Base-by-base conservation (phyloP, 2,888 invertebrate species). In the Metallyticus violacea region DNA sequence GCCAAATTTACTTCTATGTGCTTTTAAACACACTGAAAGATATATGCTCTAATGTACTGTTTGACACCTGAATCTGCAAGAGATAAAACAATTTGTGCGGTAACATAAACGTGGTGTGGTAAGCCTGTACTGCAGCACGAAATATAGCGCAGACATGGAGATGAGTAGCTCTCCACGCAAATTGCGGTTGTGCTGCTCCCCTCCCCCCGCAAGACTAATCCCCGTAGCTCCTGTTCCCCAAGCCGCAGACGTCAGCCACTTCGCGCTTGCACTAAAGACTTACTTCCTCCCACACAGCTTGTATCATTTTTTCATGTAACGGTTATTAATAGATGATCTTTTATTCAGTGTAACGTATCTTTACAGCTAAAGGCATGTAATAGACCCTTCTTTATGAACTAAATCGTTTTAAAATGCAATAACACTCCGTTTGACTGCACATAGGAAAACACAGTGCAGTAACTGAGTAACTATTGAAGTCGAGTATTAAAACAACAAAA, bases 261-360 rank as follows among this genome's bases (percentile, higher is more conserved):
- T 62, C 6, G 40, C 15, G 40, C 15, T 62, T 62, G 0, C 22
- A 2, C 40, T 40, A 9, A 9, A 40, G 40, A 40, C 40, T 15
- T 40, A 40, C 9, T 62, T 22, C 81, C 81, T 30, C 15, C 81
- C 22, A 7, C 81, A 26, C 29, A 28, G 5, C 81, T 80, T 2
- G 40, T 30, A 26, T 30, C n/a, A n/a, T n/a, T 81, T 81, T 7
- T 30, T 81, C 83, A 86, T 84, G 80, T 28, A 78, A 76, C 81
- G 77, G 77, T 87, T 85, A 87, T 85, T 87, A 84, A 81, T 85
- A 81, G 81, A 25, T 26, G 77, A 81, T 87, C 27, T 30, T 85
- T 85, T 87, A 87, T 86, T 85, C 86, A 85, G 27, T 25, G 40
- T 22, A 15, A 62, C 7, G 40, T 62, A n/a, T n/a, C n/a, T n/a